These are phyloP conservation scores for Suncus etruscus DNA, from an alignment of 2,113 vertebrate species.

Conservation along the genomic window DNA sequence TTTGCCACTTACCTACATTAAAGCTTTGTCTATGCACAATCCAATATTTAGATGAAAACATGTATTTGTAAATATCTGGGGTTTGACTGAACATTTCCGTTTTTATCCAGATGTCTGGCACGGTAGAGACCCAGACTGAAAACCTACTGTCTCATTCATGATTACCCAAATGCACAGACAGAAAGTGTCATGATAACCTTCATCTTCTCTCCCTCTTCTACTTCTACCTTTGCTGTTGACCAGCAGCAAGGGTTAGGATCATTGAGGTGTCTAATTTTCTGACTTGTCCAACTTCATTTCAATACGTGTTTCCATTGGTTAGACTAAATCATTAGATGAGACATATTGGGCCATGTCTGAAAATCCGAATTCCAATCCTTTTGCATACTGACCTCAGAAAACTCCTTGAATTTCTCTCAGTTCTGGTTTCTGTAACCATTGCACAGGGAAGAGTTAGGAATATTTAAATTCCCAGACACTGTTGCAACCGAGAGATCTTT, in stretches of 20 bases:
- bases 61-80: conserved; percentile 65
- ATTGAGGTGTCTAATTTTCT: not conserved
- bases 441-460: not conserved
- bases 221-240: not conserved
- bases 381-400: not conserved
- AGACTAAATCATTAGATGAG: not conserved
- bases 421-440: conserved; percentile 9
- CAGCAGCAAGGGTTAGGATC: not conserved
- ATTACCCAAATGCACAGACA: not conserved
- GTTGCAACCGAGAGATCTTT: not conserved
- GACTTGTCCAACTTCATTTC: not conserved
- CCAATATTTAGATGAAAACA: conserved; percentile 70
- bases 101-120: conserved; percentile 69
- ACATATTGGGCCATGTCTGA: not conserved
- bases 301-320: not conserved
- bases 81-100: conserved; percentile 46
- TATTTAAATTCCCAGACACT: not conserved
- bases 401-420: conserved; percentile 20
- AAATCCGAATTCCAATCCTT: not conserved
- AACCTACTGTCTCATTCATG: conserved; percentile 31
- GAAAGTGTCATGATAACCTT: not conserved
- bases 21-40: conserved; percentile 55
- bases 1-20: conserved; percentile 72
- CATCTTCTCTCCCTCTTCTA: not conserved
- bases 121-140: conserved; percentile 17